These are phyloP conservation scores for Orussus abietinus DNA, from an alignment of 1,140 invertebrate species.

Conservation along the genomic window DNA sequence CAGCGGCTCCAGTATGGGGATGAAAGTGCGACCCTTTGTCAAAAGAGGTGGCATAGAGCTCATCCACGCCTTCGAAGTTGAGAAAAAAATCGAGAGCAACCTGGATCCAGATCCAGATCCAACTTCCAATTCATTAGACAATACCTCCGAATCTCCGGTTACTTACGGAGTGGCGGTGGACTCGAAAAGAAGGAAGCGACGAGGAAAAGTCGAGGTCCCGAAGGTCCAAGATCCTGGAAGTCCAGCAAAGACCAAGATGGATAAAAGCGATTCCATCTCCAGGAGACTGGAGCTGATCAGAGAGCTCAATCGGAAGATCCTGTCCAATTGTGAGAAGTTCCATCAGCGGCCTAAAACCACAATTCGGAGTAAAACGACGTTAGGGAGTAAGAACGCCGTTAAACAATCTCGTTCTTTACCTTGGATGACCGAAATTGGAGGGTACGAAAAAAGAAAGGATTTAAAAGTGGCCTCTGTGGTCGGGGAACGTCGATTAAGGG, in stretches of 20 bases:
- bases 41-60: no score
- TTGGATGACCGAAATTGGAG: no score
- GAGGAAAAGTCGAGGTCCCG: constrained; percentile 2
- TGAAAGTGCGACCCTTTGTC: constrained; percentile 32
- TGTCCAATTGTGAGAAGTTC: constrained; percentile 43
- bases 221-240: not conserved
- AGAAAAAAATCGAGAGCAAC: constrained; percentile 22
- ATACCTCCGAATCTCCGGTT: constrained; percentile 1
- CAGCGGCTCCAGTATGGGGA: constrained; percentile 40
- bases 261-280: constrained; percentile 44
- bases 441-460: no score
- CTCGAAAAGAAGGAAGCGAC: not conserved
- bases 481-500: no score
- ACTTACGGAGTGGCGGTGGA: constrained; percentile 1
- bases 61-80: constrained; percentile 38
- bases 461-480: no score
- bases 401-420: no score
- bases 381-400: no score
- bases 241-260: constrained; percentile 31
- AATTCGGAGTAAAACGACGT: constrained; percentile 36
- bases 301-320: constrained; percentile 47
- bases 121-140: constrained; percentile 5
- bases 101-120: constrained; percentile 4
- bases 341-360: constrained; percentile 35
- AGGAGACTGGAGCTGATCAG: constrained; percentile 45